Evolutionary conservation across 2,888 invertebrate genomes (phyloP), one percentile per base, ranked within the genome.

Genomic region (Temnothorax ravouxi): DNA sequence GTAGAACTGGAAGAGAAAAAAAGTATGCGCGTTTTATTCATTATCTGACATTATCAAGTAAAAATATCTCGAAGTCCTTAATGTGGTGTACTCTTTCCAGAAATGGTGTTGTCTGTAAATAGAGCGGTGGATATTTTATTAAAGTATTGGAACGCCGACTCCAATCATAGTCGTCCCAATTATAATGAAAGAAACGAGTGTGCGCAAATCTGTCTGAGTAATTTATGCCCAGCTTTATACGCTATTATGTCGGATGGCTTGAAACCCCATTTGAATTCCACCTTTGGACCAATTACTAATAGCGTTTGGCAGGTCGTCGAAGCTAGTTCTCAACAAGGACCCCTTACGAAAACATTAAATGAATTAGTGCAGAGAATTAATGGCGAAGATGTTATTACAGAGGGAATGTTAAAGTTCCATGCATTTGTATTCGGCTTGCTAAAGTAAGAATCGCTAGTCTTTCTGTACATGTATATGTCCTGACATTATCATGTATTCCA

Each of bases 241-340:
- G 97, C 97, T 4, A 96, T 98, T 83, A 96, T 99, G 92, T 97
- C 97, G 90, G 98, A 99, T 93, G 98, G 98, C 2, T 96, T 99
- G 29, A 97, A 97, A 93, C 97, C 97, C 52, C 97, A 96, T 89
- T 96, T 98, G 76, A 97, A 97, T 93, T 98, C 98, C 6, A 97
- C 98, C 56, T 98, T 98, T 93, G 98, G 98, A 61, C 97, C 97
- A 25, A 97, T 98, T 75, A 96, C 97, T 90, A 98, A 98, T 93
- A 97, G 98, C 9, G 98, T 98, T 74, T 98, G 98, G 98, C 97
- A 97, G 95, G 97, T 98, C 89, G 97, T 98, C 6, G 98, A 98
- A 95, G 97, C 98, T 52, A 97, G 98, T 11, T 97, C 98, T 18
- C 97, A 98, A 94, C 97, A 97, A 95, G 98, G 97, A 95, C 97